Evolutionary conservation across 2,888 invertebrate species (phyloP), one percentile per base, ranked within the genome.

Genomic region (Standfussiana lucernea): DNA sequence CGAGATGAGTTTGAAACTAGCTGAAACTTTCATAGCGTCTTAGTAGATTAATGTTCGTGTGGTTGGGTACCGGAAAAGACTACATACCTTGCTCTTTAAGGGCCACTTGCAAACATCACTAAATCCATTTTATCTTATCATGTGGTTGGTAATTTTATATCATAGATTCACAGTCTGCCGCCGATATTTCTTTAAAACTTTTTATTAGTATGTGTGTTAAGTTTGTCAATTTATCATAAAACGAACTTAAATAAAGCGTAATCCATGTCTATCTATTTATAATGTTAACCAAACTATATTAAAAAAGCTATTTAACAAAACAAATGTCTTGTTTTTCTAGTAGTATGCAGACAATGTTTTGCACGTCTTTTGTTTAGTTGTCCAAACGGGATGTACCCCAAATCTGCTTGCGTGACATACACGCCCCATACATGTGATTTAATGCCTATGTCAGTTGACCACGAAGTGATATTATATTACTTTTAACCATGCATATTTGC

Each of bases 1-100:
- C 65, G 40, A 72, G 75, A 85, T 75, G 75, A 83, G 61, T 83
- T 85, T 72, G 69, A n/a, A 81, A 83, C 69, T 72, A n/a, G 13
- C 28, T 82, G 65, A 85, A 85, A 75, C 37, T 75, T 82, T 81
- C 42, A 83, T 65, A 32, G 53, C 13, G 10, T 65, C 81, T 68
- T 71, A 37, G 37, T 66, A 45, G 10, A 24, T 66, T 13, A 21
- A 45, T 45, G 5, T 83, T n/a, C 32, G 28, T 35, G n/a, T 59
- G 28, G 40, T 35, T 11, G 7, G n/a, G 40, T 64, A 64, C 18
- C n/a, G n/a, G 40, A n/a, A 64, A 64, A 40, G 64, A n/a, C 24
- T 7, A 40, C n/a, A 6, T 37, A 8, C 4, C 15, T n/a, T n/a
- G 2, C 7, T 1, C 0, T 13, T 24, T n/a, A 24, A 13, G 6